Evolutionary conservation across 2,888 invertebrate genomes (phyloP).

Genomic region (Drosophila demipolita): DNA sequence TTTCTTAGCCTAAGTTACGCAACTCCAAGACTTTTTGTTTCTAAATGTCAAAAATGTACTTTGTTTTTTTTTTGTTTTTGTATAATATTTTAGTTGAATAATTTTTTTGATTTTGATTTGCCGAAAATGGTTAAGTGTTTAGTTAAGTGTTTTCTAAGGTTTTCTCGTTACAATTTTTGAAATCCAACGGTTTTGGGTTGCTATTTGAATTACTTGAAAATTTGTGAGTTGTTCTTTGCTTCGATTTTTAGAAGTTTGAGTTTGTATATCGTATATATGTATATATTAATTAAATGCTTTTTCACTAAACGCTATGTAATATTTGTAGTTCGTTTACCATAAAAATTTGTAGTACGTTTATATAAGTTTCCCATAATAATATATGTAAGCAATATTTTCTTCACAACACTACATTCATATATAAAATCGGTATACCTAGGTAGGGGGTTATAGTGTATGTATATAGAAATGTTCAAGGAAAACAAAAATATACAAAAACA

Average conservation of each 20-base stretch:
- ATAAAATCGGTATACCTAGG: conserved; percentile 73
- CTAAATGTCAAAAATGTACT: conserved; percentile 39
- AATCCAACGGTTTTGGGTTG: conserved; percentile 58
- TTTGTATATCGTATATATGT: conserved; percentile 45
- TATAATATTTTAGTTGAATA: conserved; percentile 23
- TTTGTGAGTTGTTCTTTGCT: conserved; percentile 54
- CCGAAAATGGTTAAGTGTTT: conserved; percentile 56
- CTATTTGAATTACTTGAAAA: conserved; percentile 74
- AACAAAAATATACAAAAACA: conserved; percentile 4
- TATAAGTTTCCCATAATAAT: conserved; percentile 61
- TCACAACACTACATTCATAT: conserved; percentile 84
- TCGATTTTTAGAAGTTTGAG: conserved; percentile 29
- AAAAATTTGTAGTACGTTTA: conserved; percentile 74
- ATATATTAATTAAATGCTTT: conserved; percentile 60
- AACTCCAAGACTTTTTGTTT: conserved; percentile 13
- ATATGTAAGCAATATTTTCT: conserved; percentile 54
- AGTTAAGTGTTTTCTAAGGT: conserved; percentile 1
- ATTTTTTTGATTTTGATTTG: conserved; percentile 76
- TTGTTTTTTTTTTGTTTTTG: conserved; percentile 23
- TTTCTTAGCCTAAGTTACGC: conserved; percentile 52
- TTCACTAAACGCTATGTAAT: conserved; percentile 74
- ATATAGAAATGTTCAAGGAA: not conserved
- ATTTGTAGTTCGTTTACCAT: conserved; percentile 80
- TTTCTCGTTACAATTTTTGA: conserved; percentile 51
- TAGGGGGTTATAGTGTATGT: conserved; percentile 26